A percentile compares a stretch with the other conserved stretches of the same genome.
Evolutionary conservation across 2,888 invertebrate genomes (phyloP).

Genomic region (Troides aeacus): DNA sequence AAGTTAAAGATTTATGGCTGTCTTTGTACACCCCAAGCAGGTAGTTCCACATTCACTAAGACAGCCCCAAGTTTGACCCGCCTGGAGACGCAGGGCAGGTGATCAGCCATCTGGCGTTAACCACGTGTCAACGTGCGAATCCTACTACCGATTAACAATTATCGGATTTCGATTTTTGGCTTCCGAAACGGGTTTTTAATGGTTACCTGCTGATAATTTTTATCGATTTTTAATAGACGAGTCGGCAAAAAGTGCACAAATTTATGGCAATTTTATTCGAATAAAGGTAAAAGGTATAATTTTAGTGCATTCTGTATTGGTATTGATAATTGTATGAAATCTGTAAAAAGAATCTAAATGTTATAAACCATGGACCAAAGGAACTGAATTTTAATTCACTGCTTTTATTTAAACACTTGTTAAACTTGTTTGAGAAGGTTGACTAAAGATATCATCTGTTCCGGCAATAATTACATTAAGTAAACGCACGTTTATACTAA

Average conservation of each 20-base stretch:
- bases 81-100: conserved; percentile 51
- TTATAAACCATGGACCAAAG: not conserved
- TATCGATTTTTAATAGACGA: conserved; percentile 45
- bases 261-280: conserved; percentile 19
- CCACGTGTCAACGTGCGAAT: conserved; percentile 64
- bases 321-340: not conserved
- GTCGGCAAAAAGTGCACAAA: conserved; percentile 21
- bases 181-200: conserved; percentile 38
- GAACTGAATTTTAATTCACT: not conserved
- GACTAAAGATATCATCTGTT: not conserved
- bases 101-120: conserved; percentile 63
- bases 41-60: not conserved
- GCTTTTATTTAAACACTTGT: not conserved
- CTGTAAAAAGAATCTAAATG: not conserved
- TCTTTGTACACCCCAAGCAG: not conserved
- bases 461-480: conserved; percentile 30
- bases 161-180: conserved; percentile 52
- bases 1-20: no score
- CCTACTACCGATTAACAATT: conserved; percentile 53
- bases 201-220: conserved; percentile 33
- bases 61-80: conserved; percentile 27
- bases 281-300: not conserved
- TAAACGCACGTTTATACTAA: not conserved
- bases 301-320: not conserved
- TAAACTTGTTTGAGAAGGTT: conserved; percentile 1